Evolutionary conservation across 35 echinoderm and acorn worm species (phyloP), one percentile per base, ranked within the genome.

Genomic region (Heliocidaris erythrogramma): DNA sequence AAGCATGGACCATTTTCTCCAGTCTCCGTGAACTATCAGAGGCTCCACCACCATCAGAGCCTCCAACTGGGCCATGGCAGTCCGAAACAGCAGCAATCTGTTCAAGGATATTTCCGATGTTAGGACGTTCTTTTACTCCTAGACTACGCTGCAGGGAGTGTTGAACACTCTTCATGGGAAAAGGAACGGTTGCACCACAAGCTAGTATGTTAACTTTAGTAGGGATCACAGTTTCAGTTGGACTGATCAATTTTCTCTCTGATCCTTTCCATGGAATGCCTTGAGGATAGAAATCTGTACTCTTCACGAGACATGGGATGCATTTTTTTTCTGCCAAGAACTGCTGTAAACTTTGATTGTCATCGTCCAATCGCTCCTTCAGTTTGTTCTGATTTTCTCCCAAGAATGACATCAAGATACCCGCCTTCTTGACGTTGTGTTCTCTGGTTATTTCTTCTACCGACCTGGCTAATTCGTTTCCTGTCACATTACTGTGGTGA

Each of bases 321-420:
- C 87, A 89, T 89, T 5, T 32, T 89, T 89, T 89, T 16, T 48
- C 87, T 35, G 87, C 47, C 87, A 89, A 42, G 47, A 42, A 89
- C 47, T 89, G 31, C 31, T 32, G 31, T 17, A 89, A 24, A 11
- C 18, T 47, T 42, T 14, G 31, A 42, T 42, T 32, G 6, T 89
- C 65, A 21, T 24, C 27, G 65, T 18, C 21, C 18, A 78, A 14
- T 7, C 29, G 47, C 4, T 89, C 87, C 13, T 89, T 48, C 10
- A 89, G 87, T 30, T 89, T 89, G 87, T 89, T 42, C 5, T 4
- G 87, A 47, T 89, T 31, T 48, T 89, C 47, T 89, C 31, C 31
- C 31, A 89, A 48, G 87, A 42, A 42, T 17, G 87, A 32, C 31
- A 89, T 42, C 18, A 89, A 48, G 31, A 42, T 18, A 14, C 13